Evolutionary conservation across 2,113 vertebrate species (phyloP).

Genomic region (Amphiprion percula): DNA sequence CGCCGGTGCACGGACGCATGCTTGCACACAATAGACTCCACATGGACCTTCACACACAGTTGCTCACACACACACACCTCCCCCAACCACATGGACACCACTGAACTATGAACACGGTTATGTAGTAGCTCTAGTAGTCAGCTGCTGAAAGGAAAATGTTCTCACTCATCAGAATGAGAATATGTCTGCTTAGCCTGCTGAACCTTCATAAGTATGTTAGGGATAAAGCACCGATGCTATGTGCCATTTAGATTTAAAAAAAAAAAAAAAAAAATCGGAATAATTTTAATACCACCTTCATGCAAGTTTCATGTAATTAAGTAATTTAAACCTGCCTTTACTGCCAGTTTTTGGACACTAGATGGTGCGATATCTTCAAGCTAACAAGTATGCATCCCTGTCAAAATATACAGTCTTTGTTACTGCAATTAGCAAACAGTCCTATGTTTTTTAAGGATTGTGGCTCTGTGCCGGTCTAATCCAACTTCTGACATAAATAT

Average conservation of each 20-base stretch:
- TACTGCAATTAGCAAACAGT: neutral
- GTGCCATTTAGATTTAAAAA: neutral
- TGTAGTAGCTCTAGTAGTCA: conserved; percentile 25
- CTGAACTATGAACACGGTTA: conserved; percentile 46
- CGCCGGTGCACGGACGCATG: conserved; percentile 33
- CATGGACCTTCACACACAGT: conserved; percentile 54
- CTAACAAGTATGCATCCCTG: neutral
- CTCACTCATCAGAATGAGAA: neutral
- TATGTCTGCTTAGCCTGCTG: neutral
- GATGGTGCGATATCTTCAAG: neutral
- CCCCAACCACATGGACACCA: conserved; percentile 53
- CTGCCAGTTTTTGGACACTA: neutral
- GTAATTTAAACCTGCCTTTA: neutral
- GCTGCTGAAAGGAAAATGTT: conserved; percentile 32
- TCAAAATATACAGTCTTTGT: neutral
- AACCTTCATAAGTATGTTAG: neutral
- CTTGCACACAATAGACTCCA: conserved; percentile 27
- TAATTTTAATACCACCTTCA: neutral
- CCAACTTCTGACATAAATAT: conserved; percentile 1
- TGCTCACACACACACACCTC: conserved; percentile 34
- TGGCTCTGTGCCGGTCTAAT: neutral
- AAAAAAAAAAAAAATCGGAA: neutral
- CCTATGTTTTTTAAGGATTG: too few relatives aligned
- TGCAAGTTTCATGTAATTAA: neutral
- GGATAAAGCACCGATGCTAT: neutral